Conservation (phyloP, 2,113 vertebrate species). For the Cromileptes altivelis region DNA sequence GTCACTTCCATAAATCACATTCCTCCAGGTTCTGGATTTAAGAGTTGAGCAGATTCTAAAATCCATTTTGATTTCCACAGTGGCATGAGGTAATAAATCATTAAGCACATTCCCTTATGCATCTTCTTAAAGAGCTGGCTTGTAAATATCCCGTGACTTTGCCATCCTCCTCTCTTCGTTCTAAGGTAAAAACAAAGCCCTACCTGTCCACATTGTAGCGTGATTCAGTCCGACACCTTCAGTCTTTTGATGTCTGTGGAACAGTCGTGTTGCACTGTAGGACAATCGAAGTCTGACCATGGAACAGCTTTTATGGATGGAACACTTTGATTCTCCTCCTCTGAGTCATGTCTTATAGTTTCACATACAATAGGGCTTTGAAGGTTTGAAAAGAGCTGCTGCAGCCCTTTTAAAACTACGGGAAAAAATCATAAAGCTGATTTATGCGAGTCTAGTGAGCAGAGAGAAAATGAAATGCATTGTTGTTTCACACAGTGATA, state of each 20-base stretch:
- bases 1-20: slow-evolving; percentile 80
- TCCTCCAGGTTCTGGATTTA: slow-evolving; percentile 72
- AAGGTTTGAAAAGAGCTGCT: slow-evolving; percentile 29
- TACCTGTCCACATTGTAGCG: slow-evolving; percentile 9
- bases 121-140: slow-evolving; percentile 72
- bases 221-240: slow-evolving; percentile 27
- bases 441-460: slow-evolving; percentile 17
- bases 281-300: slow-evolving; percentile 39
- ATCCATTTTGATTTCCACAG: slow-evolving; percentile 82
- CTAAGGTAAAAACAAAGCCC: slow-evolving; percentile 46
- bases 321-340: slow-evolving; percentile 37
- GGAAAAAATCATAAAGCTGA: neutral
- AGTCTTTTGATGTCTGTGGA: slow-evolving; percentile 56
- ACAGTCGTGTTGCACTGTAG: slow-evolving; percentile 20
- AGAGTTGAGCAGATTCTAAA: slow-evolving; percentile 78
- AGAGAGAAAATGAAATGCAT: neutral
- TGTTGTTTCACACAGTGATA: slow-evolving; percentile 4
- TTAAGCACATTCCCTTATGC: slow-evolving; percentile 70
- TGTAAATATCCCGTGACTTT: slow-evolving; percentile 75
- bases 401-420: slow-evolving; percentile 17
- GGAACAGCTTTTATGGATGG: slow-evolving; percentile 39
- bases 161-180: slow-evolving; percentile 52
- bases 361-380: slow-evolving; percentile 41
- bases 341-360: slow-evolving; percentile 27
- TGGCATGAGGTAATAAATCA: slow-evolving; percentile 79